A percentile compares a stretch with the other conserved stretches of the same genome.
phyloP scores from a whole-genome alignment of 2,113 vertebrate species.

The Charina bottae region DNA sequence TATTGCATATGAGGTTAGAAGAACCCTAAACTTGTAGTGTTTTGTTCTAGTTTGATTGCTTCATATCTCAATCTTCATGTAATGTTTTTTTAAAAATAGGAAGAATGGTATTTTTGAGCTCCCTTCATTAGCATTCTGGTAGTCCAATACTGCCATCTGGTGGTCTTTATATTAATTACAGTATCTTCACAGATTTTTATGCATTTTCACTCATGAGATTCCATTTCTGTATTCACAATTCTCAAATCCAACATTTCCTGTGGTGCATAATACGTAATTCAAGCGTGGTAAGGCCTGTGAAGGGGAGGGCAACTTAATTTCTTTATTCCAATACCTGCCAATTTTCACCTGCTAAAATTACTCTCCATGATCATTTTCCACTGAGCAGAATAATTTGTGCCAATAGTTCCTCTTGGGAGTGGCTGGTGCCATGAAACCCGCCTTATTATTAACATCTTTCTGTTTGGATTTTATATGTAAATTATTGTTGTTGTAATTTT shows the following conservation, averaged over 20 bases:
- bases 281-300: too few species aligned
- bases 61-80: neutral
- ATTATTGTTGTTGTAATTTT: too few species aligned
- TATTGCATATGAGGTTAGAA: too few species aligned
- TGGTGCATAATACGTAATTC: neutral
- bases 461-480: too few species aligned
- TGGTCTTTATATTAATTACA: constrained; percentile 7
- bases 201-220: neutral
- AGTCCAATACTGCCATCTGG: constrained; percentile 35
- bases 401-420: too few species aligned
- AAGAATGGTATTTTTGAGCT: neutral
- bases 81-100: neutral
- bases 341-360: neutral
- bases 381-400: neutral
- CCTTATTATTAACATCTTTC: too few species aligned
- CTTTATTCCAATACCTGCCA: neutral
- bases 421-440: too few species aligned
- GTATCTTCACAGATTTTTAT: neutral
- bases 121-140: neutral
- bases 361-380: neutral
- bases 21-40: neutral
- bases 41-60: neutral
- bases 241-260: neutral
- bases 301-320: neutral
- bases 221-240: neutral